Evolutionary conservation across 2,113 vertebrate genomes (phyloP).

Genomic region (Epinephelus cyanopodus): DNA sequence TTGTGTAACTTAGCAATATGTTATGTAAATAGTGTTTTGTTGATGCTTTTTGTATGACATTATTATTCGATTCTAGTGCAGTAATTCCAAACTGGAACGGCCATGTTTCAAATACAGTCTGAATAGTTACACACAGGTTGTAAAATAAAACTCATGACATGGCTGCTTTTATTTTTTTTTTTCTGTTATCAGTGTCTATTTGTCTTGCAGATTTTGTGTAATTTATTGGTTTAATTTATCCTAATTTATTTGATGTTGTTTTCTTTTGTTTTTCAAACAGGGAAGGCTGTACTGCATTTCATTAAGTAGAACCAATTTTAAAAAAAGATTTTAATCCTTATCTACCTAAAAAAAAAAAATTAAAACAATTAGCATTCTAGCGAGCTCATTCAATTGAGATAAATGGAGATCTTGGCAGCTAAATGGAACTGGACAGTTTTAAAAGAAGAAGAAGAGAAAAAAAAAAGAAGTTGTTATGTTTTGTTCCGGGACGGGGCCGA

Average conservation of each 20-base stretch:
- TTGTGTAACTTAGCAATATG: constrained; percentile 99
- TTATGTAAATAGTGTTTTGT: constrained; percentile 96
- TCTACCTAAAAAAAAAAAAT: constrained; percentile 50
- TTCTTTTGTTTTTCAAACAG: constrained; percentile 77
- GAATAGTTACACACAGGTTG: constrained; percentile 67
- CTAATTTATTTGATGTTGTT: constrained; percentile 99
- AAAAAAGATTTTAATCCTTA: constrained; percentile 60
- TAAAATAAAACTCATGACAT: constrained; percentile 70
- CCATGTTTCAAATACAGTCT: constrained; percentile 68
- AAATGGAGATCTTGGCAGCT: constrained; percentile 73
- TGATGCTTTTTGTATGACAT: constrained; percentile 95
- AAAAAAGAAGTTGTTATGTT: constrained; percentile 35
- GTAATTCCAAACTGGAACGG: constrained; percentile 74
- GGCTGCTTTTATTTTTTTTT: constrained; percentile 82
- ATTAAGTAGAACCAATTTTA: constrained; percentile 88
- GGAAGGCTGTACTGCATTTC: constrained; percentile 96
- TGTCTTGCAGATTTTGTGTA: constrained; percentile 98
- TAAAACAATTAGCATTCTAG: constrained; percentile 11
- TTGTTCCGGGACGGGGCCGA: constrained; percentile 46
- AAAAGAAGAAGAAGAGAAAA: not conserved
- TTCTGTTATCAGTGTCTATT: constrained; percentile 92
- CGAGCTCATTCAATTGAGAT: constrained; percentile 38
- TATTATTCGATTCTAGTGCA: constrained; percentile 82
- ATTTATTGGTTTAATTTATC: constrained; percentile 99
- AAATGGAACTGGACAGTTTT: constrained; percentile 59